Conservation (phyloP, 1,140 invertebrate species). For the Phocides pigmalion region DNA sequence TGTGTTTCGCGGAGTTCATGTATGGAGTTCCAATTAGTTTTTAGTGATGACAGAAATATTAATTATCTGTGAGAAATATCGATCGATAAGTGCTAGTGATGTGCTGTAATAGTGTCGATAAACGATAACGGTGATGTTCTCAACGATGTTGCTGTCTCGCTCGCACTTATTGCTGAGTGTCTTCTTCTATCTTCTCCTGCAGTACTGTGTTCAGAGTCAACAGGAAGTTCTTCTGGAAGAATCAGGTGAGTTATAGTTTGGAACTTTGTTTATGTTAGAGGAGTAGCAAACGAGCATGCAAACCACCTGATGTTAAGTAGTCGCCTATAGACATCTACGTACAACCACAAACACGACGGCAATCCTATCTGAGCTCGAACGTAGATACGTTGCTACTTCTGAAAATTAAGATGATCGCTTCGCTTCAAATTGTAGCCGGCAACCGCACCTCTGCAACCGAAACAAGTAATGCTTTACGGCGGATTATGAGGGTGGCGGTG, state of each 20-base stretch:
- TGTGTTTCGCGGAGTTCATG: neutral
- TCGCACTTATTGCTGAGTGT: conserved; percentile 42
- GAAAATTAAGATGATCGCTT: too few species aligned
- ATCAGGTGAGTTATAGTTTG: conserved; percentile 56
- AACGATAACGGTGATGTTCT: conserved; percentile 30
- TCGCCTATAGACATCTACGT: too few species aligned
- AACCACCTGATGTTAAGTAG: too few species aligned
- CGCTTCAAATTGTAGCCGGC: too few species aligned
- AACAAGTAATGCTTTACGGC: too few species aligned
- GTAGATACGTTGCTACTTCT: too few species aligned
- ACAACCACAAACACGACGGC: too few species aligned
- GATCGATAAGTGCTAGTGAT: conserved; percentile 47
- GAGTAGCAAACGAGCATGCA: too few species aligned
- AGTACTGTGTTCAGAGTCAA: conserved; percentile 54
- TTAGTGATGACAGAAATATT: conserved; percentile 30
- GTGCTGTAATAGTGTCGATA: conserved; percentile 34
- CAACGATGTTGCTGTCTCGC: conserved; percentile 46
- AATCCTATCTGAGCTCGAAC: too few species aligned
- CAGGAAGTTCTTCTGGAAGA: conserved; percentile 72
- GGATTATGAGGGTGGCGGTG: too few species aligned
- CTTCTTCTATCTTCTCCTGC: conserved; percentile 50
- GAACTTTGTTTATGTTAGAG: too few species aligned
- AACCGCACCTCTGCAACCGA: too few species aligned
- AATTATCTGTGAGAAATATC: conserved; percentile 9
- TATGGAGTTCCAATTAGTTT: neutral